These are phyloP conservation scores for Odontocerum albicorne DNA, from an alignment of 2,888 invertebrate species.

Conservation along the genomic window DNA sequence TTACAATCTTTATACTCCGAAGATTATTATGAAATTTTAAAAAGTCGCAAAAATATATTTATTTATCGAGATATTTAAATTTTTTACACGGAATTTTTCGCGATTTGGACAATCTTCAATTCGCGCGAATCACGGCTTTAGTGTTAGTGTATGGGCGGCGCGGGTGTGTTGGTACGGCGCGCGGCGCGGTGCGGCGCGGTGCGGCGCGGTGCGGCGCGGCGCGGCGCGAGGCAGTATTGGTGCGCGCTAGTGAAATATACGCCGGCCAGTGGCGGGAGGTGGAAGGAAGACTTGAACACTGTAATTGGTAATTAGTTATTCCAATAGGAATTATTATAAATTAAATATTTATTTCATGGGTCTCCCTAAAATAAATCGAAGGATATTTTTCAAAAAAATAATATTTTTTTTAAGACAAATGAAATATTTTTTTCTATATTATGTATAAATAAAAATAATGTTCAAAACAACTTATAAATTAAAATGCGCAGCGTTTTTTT, in stretches of 20 bases:
- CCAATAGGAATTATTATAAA: too few relatives aligned
- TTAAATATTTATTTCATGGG: too few relatives aligned
- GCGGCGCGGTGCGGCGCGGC: slow-evolving; percentile 4
- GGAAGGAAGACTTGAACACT: too few relatives aligned
- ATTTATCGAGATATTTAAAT: slow-evolving; percentile 5
- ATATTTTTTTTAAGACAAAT: too few relatives aligned
- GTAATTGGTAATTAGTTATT: too few relatives aligned
- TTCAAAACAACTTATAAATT: too few relatives aligned
- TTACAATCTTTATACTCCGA: background rate
- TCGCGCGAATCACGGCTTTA: slow-evolving; percentile 17
- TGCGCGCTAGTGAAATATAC: too few relatives aligned
- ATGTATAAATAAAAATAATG: too few relatives aligned
- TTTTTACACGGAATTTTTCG: slow-evolving; percentile 17
- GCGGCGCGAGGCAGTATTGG: background rate
- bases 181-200: slow-evolving; percentile 35
- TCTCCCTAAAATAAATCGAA: too few relatives aligned
- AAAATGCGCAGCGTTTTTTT: too few relatives aligned
- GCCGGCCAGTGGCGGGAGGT: too few relatives aligned
- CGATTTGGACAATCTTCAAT: slow-evolving; percentile 14
- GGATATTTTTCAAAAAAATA: too few relatives aligned
- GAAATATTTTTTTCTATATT: background rate
- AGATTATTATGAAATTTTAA: slow-evolving; percentile 26
- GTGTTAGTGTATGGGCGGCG: slow-evolving; percentile 20
- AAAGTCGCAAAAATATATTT: slow-evolving; percentile 23
- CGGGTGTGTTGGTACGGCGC: slow-evolving; percentile 28